Evolutionary conservation across 2,888 invertebrate genomes (phyloP), one percentile per base, ranked within the genome.

Genomic region (Epirrita christyi): DNA sequence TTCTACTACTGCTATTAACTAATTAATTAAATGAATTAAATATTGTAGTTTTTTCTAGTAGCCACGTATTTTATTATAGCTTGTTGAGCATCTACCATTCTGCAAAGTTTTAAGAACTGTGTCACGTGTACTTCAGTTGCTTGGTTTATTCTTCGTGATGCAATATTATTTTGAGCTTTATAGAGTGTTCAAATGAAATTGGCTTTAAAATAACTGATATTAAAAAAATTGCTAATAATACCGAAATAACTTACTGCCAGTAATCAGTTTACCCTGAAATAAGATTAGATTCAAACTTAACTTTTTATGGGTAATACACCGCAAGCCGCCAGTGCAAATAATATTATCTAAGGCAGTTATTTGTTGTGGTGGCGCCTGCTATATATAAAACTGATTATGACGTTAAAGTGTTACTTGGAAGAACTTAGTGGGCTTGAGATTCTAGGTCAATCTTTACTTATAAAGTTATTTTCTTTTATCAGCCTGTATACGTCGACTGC

Each of bases 271-370:
- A 47, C 10, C 13, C 2, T 7, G 37, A 44, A 47, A 42, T 29
- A 13, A 42, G 54, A 44, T 52, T 44, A 38, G 38, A 28, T 43
- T 38, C 42, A 36, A 10, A 27, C 6, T 36, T 42, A 8, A n/a
- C 50, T 38, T 47, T 57, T 47, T 43, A 47, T 43, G 42, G 21
- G 57, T 29, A 29, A 40, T 15, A 4, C 63, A 62, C n/a, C 64
- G 59, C 63, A 61, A 52, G 42, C 46, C 62, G 70, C 59, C 63
- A 66, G 62, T 50, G 65, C 65, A 73, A 73, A 76, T 64, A 73
- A 29, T 59, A 58, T 67, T 74, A 75, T 73, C 72, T 53, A 59
- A 60, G 28, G 49, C 42, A 53, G 54, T 66, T 66, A 55, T 63
- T 63, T 64, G 61, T 64, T 54, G 53, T 36, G 50, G 55, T 58